phyloP scores from a whole-genome alignment of 2,888 invertebrate species.

The Syritta pipiens region DNA sequence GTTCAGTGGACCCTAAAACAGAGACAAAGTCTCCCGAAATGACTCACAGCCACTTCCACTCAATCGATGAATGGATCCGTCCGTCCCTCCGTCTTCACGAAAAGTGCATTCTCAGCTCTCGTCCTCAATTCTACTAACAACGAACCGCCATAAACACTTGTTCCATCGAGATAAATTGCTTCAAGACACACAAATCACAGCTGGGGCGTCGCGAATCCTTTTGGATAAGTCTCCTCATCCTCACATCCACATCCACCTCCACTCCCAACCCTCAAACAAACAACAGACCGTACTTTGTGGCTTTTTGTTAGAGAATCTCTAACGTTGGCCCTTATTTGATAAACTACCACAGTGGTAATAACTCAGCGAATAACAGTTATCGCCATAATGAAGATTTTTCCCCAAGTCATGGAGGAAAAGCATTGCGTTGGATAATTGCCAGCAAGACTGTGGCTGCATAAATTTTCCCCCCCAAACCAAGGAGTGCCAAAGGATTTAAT shows the following conservation, averaged over 20 bases:
- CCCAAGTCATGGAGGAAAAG: slow-evolving; percentile 45
- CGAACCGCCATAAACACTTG: slow-evolving; percentile 11
- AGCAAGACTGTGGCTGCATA: slow-evolving; percentile 53
- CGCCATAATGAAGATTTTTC: slow-evolving; percentile 50
- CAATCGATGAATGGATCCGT: too few relatives aligned
- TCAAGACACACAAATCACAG: slow-evolving; percentile 56
- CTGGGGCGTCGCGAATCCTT: slow-evolving; percentile 6
- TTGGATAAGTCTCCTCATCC: slow-evolving; percentile 26
- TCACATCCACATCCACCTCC: slow-evolving; percentile 33
- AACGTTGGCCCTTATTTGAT: slow-evolving; percentile 62
- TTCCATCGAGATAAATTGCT: slow-evolving; percentile 31
- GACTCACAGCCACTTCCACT: too few relatives aligned
- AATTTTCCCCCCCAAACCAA: slow-evolving; percentile 18
- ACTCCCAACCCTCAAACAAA: background rate
- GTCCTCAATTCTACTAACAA: too few relatives aligned
- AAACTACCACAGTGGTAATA: slow-evolving; percentile 51
- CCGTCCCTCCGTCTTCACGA: too few relatives aligned
- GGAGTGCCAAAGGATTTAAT: background rate
- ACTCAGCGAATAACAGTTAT: slow-evolving; percentile 67
- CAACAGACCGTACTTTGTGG: background rate
- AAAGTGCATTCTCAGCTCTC: too few relatives aligned
- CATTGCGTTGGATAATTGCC: slow-evolving; percentile 60
- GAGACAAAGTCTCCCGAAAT: too few relatives aligned
- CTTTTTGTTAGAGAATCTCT: background rate
- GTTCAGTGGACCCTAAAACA: too few relatives aligned